Base-by-base conservation (phyloP, 2,797 vertebrate genomes). In the Ctenopoma kingsleyae region DNA sequence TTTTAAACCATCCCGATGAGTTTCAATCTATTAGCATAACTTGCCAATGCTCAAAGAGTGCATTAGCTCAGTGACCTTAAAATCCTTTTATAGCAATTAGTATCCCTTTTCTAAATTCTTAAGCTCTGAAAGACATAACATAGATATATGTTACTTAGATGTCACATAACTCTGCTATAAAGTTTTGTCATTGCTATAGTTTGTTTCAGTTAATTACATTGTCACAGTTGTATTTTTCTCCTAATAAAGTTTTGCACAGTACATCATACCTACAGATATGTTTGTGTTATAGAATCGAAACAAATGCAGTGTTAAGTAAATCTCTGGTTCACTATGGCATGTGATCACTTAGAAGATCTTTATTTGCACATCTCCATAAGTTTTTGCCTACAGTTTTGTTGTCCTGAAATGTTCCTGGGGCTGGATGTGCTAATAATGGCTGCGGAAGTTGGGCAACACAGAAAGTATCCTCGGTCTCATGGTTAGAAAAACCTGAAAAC, bases 261-360 rank as follows among this genome's bases (percentile, higher is more conserved):
- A 13, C 4, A 13, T 74, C 27, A 67, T 78, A 8, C 66, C 32
- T 44, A 17, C 55, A 54, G 1, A 41, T 77, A 71, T 43, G 59
- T 93, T 92, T 80, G 88, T 90, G 87, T 88, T 5, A 64, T 23
- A 57, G 6, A 94, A 93, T 91, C 95, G 94, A 94, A 63, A 20
- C 47, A 20, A 17, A 19, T 95, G 87, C 91, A 91, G 85, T 89
- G 94, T 92, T 43, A 10, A 91, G 25, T 62, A 86, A 48, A 83
- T 92, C 19, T 55, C 7, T 8, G 16, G 92, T 90, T 87, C 84
- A 80, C 51, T 83, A 19, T 65, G 13, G 23, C 12, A 12, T 67
- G 40, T 73, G 19, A 48, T 67, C 58, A 22, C 59, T 59, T 8
- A 16, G 19, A 1, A 19, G 32, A 47, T 12, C 5, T 25, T 32